Evolutionary conservation across 2,113 vertebrate species (phyloP).

Genomic region (Irena cyanogastra): DNA sequence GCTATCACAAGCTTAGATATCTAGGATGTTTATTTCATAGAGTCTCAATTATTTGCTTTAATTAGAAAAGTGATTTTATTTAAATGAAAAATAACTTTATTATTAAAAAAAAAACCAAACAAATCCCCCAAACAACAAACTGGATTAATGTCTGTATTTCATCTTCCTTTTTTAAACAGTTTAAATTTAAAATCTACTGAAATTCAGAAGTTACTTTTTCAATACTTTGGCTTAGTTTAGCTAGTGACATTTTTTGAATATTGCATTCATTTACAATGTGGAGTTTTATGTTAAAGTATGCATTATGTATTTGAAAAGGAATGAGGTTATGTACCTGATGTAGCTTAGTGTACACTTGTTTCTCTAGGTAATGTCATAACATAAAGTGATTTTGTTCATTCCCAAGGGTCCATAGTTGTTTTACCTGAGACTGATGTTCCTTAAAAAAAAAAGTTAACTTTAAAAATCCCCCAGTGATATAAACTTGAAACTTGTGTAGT

Average conservation of each 20-base stretch:
- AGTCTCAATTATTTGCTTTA: background rate
- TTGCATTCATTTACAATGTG: background rate
- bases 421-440: background rate
- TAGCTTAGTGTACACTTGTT: background rate
- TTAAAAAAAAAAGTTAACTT: background rate
- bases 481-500: background rate
- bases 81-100: background rate
- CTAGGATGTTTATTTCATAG: background rate
- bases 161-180: background rate
- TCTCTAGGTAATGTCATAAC: background rate
- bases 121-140: background rate
- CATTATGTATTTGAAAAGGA: background rate
- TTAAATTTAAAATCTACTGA: background rate
- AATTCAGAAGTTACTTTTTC: background rate
- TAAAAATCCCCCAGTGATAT: background rate
- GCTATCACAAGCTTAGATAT: background rate
- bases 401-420: background rate
- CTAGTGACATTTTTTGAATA: background rate
- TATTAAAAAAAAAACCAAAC: background rate
- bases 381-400: background rate
- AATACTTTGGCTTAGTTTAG: background rate
- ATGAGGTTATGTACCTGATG: background rate
- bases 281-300: background rate
- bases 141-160: background rate
- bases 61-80: background rate